A percentile compares a stretch with the other conserved stretches of the same genome.
Conservation (phyloP, 2,797 vertebrate species). For the Lagodon rhomboides region DNA sequence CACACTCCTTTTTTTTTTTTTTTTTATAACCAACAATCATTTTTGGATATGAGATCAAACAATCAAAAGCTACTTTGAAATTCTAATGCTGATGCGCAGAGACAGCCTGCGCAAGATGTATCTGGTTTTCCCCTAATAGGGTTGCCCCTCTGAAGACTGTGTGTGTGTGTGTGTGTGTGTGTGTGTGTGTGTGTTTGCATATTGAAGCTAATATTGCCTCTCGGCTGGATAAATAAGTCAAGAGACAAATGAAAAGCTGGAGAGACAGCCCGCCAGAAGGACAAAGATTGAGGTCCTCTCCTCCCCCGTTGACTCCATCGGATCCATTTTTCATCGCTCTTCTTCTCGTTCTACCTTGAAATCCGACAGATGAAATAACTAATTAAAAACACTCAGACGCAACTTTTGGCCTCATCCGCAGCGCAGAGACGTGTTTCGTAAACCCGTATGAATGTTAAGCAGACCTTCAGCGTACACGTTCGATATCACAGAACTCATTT, state of each 20-base stretch:
- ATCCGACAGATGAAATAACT: background rate
- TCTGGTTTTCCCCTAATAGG: conserved; percentile 71
- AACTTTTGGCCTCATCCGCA: background rate
- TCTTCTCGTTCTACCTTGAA: background rate
- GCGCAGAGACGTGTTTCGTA: background rate
- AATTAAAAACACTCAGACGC: too few species aligned
- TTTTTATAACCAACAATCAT: conserved; percentile 70
- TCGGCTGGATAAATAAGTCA: conserved; percentile 68
- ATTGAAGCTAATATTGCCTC: conserved; percentile 61
- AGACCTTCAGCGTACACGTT: background rate
- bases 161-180: conserved; percentile 17
- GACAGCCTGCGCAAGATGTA: conserved; percentile 58
- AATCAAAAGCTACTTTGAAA: conserved; percentile 84
- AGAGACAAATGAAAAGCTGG: conserved; percentile 61
- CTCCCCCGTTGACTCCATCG: background rate
- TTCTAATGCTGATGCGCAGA: conserved; percentile 75
- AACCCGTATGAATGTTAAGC: background rate
- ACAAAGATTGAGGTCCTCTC: conserved; percentile 41
- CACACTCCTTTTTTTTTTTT: conserved; percentile 8
- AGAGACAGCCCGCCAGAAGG: conserved; percentile 33
- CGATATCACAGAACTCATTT: background rate
- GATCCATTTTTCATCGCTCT: conserved; percentile 36
- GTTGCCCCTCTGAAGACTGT: conserved; percentile 69
- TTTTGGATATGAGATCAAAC: conserved; percentile 84
- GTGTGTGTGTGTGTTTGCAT: conserved; percentile 11